Evolutionary conservation across 2,888 invertebrate species (phyloP).

Genomic region (Parnassius glacialis): DNA sequence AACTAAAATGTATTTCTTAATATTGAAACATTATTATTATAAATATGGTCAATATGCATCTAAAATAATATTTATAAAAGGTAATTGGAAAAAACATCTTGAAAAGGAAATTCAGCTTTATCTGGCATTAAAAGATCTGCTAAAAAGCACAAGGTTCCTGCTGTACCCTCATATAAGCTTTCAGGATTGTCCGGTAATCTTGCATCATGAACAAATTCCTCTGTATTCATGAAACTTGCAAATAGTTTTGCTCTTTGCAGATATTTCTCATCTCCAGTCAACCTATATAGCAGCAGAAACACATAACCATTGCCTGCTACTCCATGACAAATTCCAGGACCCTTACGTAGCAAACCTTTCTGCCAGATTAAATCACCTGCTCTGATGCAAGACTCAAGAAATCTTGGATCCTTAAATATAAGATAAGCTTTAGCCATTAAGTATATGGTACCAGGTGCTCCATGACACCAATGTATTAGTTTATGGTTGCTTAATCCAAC

Average conservation of each 20-base stretch:
- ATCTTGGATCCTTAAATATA: conserved; percentile 87
- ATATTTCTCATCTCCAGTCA: conserved; percentile 86
- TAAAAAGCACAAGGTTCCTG: conserved; percentile 92
- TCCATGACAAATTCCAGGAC: conserved; percentile 95
- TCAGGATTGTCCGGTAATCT: conserved; percentile 90
- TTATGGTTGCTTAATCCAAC: conserved; percentile 82
- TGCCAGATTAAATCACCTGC: conserved; percentile 91
- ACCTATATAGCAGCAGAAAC: conserved; percentile 87
- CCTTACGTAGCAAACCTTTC: conserved; percentile 91
- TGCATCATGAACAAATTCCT: conserved; percentile 84
- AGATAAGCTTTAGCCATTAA: conserved; percentile 90
- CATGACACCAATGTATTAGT: conserved; percentile 95
- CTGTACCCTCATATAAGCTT: conserved; percentile 92
- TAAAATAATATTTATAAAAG: not conserved
- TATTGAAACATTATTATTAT: too few relatives aligned
- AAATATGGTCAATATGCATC: too few relatives aligned
- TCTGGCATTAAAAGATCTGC: conserved; percentile 87
- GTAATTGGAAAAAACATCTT: conserved; percentile 83
- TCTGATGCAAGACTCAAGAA: conserved; percentile 83
- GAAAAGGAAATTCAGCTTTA: conserved; percentile 90
- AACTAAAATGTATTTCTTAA: too few relatives aligned
- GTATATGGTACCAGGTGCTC: conserved; percentile 91
- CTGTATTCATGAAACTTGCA: conserved; percentile 86
- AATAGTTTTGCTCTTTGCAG: conserved; percentile 88
- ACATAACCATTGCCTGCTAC: conserved; percentile 91